Evolutionary conservation across 1,140 invertebrate species (phyloP).

Genomic region (Lasaia peninsularis): DNA sequence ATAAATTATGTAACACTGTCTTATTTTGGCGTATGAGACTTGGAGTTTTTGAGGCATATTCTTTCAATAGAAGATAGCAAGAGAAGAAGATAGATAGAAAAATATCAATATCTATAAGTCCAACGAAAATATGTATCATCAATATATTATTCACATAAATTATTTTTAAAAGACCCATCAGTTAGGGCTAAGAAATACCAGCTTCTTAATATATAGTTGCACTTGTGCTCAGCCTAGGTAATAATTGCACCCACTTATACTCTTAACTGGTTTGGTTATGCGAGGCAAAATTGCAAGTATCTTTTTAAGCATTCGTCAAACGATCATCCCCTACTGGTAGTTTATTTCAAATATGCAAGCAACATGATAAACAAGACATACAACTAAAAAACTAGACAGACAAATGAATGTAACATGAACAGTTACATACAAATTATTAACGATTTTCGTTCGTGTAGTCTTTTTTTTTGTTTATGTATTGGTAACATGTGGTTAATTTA

Average conservation of each 20-base stretch:
- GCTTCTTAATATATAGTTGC: constrained; percentile 16
- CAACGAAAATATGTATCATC: background rate
- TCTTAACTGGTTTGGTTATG: constrained; percentile 20
- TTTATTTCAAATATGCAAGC: constrained; percentile 26
- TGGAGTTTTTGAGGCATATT: too few relatives aligned
- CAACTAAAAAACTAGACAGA: constrained; percentile 36
- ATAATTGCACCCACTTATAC: constrained; percentile 19
- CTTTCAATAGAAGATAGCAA: too few relatives aligned
- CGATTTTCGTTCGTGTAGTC: too few relatives aligned
- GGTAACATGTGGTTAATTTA: too few relatives aligned
- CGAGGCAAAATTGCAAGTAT: constrained; percentile 21
- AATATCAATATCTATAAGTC: background rate
- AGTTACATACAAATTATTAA: constrained; percentile 51
- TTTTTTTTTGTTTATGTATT: too few relatives aligned
- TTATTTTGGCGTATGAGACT: too few relatives aligned
- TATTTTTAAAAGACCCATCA: constrained; percentile 2
- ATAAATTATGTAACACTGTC: too few relatives aligned
- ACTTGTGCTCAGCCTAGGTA: background rate
- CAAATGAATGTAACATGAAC: constrained; percentile 51
- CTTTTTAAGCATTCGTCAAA: constrained; percentile 27
- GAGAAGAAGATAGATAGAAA: too few relatives aligned
- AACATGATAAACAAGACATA: constrained; percentile 24
- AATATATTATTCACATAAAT: background rate
- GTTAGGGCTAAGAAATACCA: constrained; percentile 9
- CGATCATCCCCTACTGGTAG: constrained; percentile 29